Evolutionary conservation across 2,888 invertebrate species (phyloP), one percentile per base, ranked within the genome.

Genomic region (Blastobasis lacticolella): DNA sequence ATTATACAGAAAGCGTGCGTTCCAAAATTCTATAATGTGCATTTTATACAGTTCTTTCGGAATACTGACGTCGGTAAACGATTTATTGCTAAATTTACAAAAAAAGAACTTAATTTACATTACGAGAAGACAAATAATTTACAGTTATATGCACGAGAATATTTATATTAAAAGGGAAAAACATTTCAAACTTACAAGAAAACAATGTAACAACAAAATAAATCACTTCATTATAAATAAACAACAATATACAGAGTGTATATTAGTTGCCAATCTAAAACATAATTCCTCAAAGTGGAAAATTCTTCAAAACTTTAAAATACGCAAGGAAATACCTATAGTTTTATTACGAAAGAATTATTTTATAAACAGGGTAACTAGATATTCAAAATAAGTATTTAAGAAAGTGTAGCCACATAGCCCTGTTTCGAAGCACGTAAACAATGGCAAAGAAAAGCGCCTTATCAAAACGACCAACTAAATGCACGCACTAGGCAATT

Each of bases 11-110:
- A 64, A 55, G 52, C 47, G 64, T 60, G 63, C 60, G 54, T 52
- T 53, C 49, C 54, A 57, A 53, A 53, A 48, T 23, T 54, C 54
- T 58, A 51, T 52, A 57, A 57, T 54, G 54, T 54, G 54, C 52
- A 48, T 45, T 52, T 51, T 54, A 50, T 54, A 54, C 54, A 54
- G 49, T 38, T 41, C 41, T 50, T 52, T 51, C 61, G 57, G 58
- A 81, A 81, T 81, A 81, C 81, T 80, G 80, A 70, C 68, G 62
- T 69, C 71, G 78, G 80, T 76, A 76, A 69, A 71, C 62, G 68
- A 71, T 75, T 67, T 64, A 72, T 67, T 68, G 64, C 70, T 67
- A 75, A 69, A 72, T 66, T 69, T 75, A 77, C 73, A 54, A 44
- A 37, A 50, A 73, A 55, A 46, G 55, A 61, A 61, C 58, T 58